A percentile compares a stretch with the other conserved stretches of the same genome.
Conservation (phyloP, 1,140 invertebrate genomes). For the Drosophila lacteicornis region DNA sequence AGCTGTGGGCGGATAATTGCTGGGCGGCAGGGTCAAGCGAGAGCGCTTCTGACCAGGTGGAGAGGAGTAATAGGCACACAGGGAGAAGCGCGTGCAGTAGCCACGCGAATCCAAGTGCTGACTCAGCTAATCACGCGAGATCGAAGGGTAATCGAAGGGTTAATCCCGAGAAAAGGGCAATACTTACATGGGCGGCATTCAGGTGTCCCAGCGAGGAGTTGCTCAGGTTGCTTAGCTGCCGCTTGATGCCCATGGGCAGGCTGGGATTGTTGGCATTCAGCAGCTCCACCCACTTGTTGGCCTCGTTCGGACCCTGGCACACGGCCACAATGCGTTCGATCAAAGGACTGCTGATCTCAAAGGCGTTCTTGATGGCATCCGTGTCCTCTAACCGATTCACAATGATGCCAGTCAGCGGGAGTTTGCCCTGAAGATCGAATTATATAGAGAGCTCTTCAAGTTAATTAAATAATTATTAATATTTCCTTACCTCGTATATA, state of each 20-base stretch:
- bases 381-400: conserved; percentile 92
- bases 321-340: conserved; percentile 95
- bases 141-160: conserved; percentile 21
- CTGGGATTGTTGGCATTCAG: conserved; percentile 86
- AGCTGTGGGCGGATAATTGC: conserved; percentile 88
- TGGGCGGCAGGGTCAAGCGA: conserved; percentile 87
- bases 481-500: conserved; percentile 93
- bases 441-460: neutral
- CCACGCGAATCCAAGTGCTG: conserved; percentile 85
- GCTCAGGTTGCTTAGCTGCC: conserved; percentile 82
- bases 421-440: conserved; percentile 90
- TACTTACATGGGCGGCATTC: conserved; percentile 87
- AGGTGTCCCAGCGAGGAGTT: conserved; percentile 77
- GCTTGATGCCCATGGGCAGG: conserved; percentile 84
- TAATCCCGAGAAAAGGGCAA: neutral
- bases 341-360: conserved; percentile 96
- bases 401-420: conserved; percentile 93
- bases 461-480: neutral
- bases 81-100: conserved; percentile 86
- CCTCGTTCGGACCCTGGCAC: conserved; percentile 93
- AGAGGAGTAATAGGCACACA: conserved; percentile 84
- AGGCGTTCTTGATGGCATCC: conserved; percentile 93
- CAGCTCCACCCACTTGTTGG: conserved; percentile 94
- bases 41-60: conserved; percentile 66
- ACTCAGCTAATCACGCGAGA: conserved; percentile 67